Conservation (phyloP, 2,797 vertebrate genomes). For the Parauchenoglanis punctatus region DNA sequence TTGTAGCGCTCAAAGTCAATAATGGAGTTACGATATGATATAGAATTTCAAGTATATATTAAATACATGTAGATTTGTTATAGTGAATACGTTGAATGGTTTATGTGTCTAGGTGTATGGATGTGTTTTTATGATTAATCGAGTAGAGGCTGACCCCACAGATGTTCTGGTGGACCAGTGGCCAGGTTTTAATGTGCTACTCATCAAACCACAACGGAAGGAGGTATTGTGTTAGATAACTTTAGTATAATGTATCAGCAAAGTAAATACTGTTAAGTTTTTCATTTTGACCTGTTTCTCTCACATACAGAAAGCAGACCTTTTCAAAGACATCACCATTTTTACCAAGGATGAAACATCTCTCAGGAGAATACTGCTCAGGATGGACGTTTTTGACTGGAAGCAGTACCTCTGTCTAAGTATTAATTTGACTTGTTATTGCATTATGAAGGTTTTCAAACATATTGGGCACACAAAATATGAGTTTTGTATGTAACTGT, state of each 20-base stretch:
- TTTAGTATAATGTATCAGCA: not conserved
- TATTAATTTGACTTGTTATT: conserved; percentile 7
- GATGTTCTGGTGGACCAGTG: conserved; percentile 56
- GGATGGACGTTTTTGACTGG: conserved; percentile 52
- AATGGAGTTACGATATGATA: too few relatives aligned
- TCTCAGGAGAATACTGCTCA: conserved; percentile 38
- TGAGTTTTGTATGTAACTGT: too few relatives aligned
- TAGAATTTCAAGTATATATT: too few relatives aligned
- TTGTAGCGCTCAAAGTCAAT: too few relatives aligned
- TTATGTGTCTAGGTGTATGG: conserved; percentile 50
- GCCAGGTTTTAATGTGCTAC: conserved; percentile 53
- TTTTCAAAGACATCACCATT: conserved; percentile 39
- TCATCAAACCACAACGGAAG: conserved; percentile 34
- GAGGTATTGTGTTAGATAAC: conserved; percentile 18
- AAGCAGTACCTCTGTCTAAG: conserved; percentile 43
- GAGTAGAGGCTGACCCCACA: conserved; percentile 41
- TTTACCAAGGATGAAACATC: conserved; percentile 43
- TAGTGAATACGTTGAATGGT: too few relatives aligned
- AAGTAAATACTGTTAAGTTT: not conserved
- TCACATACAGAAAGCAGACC: conserved; percentile 41
- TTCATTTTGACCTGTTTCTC: not conserved
- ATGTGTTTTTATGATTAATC: conserved; percentile 35
- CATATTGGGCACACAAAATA: too few relatives aligned
- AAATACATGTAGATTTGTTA: too few relatives aligned
- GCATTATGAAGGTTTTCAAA: not conserved